Evolutionary conservation across 2,888 invertebrate species (phyloP).

Genomic region (Drosophila demipolita): DNA sequence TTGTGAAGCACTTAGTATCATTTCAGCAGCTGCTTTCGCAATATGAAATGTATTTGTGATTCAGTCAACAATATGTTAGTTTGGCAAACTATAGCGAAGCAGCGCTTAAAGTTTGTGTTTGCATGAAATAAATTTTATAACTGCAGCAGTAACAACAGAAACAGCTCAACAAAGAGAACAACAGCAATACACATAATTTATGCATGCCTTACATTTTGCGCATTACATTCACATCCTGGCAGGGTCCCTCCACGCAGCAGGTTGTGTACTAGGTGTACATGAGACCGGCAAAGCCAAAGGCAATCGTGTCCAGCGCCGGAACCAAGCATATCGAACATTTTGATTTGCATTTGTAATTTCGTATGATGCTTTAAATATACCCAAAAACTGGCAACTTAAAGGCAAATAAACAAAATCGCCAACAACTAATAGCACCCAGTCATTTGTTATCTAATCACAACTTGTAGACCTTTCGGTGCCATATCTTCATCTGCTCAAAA

Average conservation of each 20-base stretch:
- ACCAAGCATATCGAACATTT: constrained; percentile 53
- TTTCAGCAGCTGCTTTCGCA: constrained; percentile 3
- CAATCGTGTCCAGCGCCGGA: constrained; percentile 31
- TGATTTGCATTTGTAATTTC: constrained; percentile 61
- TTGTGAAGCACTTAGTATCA: constrained; percentile 19
- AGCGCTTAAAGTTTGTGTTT: constrained; percentile 31
- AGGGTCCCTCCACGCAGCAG: constrained; percentile 4
- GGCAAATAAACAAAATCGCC: constrained; percentile 13
- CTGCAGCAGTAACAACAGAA: constrained; percentile 9
- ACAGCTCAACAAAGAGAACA: neutral
- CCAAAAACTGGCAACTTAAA: constrained; percentile 32
- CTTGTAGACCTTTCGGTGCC: constrained; percentile 28
- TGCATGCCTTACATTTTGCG: constrained; percentile 45
- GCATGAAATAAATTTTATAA: constrained; percentile 62
- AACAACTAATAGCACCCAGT: constrained; percentile 6
- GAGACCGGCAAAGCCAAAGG: constrained; percentile 20
- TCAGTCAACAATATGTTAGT: neutral
- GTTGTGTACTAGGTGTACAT: constrained; percentile 11
- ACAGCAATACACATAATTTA: constrained; percentile 43
- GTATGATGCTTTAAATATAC: constrained; percentile 39
- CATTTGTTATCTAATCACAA: constrained; percentile 53
- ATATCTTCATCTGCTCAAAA: constrained; percentile 46
- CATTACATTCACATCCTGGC: constrained; percentile 43
- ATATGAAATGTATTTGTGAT: constrained; percentile 12
- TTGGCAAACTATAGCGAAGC: constrained; percentile 2